A percentile compares a stretch with the other conserved stretches of the same genome.
These are phyloP conservation scores for Lethrus apterus DNA, from an alignment of 1,140 invertebrate genomes.

Conservation along the genomic window DNA sequence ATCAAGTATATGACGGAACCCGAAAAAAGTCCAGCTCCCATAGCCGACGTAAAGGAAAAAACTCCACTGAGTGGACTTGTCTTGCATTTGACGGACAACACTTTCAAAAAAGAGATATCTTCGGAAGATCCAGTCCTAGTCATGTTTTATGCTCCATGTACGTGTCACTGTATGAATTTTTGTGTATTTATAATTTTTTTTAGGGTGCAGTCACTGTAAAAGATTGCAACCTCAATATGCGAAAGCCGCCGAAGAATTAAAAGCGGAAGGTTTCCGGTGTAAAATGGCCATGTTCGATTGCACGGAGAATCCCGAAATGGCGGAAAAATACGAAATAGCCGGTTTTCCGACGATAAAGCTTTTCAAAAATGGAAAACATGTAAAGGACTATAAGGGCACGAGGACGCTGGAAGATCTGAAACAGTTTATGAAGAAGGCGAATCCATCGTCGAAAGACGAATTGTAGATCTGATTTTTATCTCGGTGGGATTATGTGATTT, in stretches of 20 bases:
- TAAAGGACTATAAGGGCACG: constrained; percentile 51
- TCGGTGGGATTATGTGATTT: constrained; percentile 6
- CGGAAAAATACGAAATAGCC: constrained; percentile 52
- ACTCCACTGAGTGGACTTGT: constrained; percentile 32
- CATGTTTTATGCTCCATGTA: constrained; percentile 77
- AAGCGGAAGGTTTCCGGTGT: constrained; percentile 45
- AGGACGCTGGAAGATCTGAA: constrained; percentile 50
- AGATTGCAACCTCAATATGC: constrained; percentile 63
- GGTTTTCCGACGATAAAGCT: constrained; percentile 69
- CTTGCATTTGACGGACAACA: constrained; percentile 45
- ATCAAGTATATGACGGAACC: constrained; percentile 59
- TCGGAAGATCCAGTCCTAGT: constrained; percentile 60
- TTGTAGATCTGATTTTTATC: constrained; percentile 24
- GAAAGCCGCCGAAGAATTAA: constrained; percentile 53
- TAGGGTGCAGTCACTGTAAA: constrained; percentile 74
- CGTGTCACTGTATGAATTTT: constrained; percentile 31
- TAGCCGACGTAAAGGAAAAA: constrained; percentile 24
- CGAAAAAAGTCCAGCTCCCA: constrained; percentile 39
- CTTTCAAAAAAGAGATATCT: constrained; percentile 49
- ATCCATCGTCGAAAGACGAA: constrained; percentile 32
- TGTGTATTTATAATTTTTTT: constrained; percentile 19
- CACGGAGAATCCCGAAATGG: constrained; percentile 49
- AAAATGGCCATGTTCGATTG: constrained; percentile 61
- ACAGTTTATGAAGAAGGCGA: constrained; percentile 42
- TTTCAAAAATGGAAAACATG: constrained; percentile 58